Base-by-base conservation (phyloP, 2,888 invertebrate genomes). In the Callyntrura sp. region DNA sequence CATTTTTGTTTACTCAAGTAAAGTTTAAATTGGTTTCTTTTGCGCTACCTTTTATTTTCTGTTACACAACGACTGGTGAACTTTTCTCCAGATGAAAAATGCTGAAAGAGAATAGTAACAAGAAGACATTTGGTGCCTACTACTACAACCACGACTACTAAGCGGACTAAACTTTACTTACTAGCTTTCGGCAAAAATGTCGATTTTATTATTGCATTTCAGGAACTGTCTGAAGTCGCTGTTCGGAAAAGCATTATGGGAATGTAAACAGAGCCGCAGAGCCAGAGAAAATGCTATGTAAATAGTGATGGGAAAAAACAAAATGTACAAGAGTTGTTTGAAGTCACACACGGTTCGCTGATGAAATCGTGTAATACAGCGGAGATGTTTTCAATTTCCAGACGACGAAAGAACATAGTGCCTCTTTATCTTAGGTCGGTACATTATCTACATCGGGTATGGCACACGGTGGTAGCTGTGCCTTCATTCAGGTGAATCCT, bases 191-290 rank as follows among this genome's bases (percentile, higher is more conserved):
- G 82, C 68, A 25, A 83, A 83, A 68, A 45, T 83, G 65, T 28
- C 68, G 14, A 83, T 68, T 51, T 83, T 68, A 51, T 51, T 65
- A 83, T 83, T 83, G 68, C 17, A 82, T 82, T 57, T 65, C 11
- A 65, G 51, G 51, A 83, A 68, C 48, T 48, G 65, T 48, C 51
- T 68, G 51, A 68, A 68, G 6, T 68, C 23, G 68, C 68, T n/a
- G 68, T 43, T 23, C 0, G 43, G n/a, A 68, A 62, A n/a, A 82
- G 48, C 82, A 83, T 48, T 55, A 83, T 68, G 68, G 48, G 48
- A 83, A 48, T 83, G 65, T 48, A 62, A 81, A 62, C 62, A 82
- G 20, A 82, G 17, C 45, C n/a, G n/a, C n/a, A n/a, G 17, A 25
- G 43, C 28, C 35, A 60, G 23, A 35, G 65, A 51, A 82, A 83